Evolutionary conservation across 2,888 invertebrate species (phyloP).

Genomic region (Ormyrus labotus): DNA sequence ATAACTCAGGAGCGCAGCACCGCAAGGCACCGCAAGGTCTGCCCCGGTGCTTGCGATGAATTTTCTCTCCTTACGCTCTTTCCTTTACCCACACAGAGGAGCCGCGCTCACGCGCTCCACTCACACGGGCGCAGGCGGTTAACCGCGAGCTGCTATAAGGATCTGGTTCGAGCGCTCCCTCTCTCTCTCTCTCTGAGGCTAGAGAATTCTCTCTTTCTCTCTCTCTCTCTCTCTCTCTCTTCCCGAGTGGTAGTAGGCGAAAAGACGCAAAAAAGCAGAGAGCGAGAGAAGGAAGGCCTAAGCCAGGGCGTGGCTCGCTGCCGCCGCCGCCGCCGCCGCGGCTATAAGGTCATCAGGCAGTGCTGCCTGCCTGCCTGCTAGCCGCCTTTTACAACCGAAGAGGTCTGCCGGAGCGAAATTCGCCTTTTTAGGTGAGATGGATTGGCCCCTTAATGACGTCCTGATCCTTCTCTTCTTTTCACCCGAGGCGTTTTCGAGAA

Average conservation of each 20-base stretch:
- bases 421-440: no score
- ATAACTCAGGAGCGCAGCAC: conserved; percentile 6
- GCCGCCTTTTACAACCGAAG: conserved; percentile 25
- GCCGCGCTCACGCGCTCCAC: not conserved
- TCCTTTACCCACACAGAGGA: not conserved
- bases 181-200: not conserved
- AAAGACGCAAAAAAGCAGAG: conserved; percentile 13
- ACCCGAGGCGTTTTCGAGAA: no score
- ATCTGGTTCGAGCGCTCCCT: conserved; percentile 41
- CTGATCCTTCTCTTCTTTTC: no score
- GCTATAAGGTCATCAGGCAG: conserved; percentile 50
- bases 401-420: not conserved
- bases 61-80: conserved; percentile 26
- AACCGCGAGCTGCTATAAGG: conserved; percentile 41
- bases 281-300: conserved; percentile 3
- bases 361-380: not conserved
- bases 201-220: not conserved
- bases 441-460: no score
- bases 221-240: conserved; percentile 10
- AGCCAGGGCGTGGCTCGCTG: conserved; percentile 46
- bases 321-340: not conserved
- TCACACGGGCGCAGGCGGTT: conserved; percentile 29
- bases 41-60: conserved; percentile 8
- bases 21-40: conserved; percentile 32
- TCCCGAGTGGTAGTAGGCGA: conserved; percentile 22